Percentiles rank a stretch among this genome's conserved stretches.
Evolutionary conservation across 1,140 invertebrate species (phyloP).

Genomic region (Carposina sasakii): DNA sequence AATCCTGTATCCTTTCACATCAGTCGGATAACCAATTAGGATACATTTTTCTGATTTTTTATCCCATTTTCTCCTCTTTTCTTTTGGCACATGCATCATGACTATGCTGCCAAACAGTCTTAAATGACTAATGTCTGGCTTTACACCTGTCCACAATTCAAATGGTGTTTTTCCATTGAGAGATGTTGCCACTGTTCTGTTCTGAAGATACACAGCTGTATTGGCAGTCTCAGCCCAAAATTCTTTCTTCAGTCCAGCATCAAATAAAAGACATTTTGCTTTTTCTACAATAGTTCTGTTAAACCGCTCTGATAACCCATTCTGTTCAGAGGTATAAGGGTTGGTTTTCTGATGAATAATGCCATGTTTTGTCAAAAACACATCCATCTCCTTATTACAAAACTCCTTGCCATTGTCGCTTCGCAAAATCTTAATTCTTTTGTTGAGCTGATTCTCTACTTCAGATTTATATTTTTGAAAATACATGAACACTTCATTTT

Average conservation of each 20-base stretch:
- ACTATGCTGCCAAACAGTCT: slow-evolving; percentile 40
- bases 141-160: slow-evolving; percentile 39
- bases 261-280: too few relatives aligned
- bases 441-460: slow-evolving; percentile 40
- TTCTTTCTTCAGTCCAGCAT: too few relatives aligned
- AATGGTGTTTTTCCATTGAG: too few relatives aligned
- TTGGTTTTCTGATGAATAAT: slow-evolving; percentile 45
- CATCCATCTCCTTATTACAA: slow-evolving; percentile 25
- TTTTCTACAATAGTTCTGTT: slow-evolving; percentile 28
- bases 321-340: slow-evolving; percentile 63
- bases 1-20: slow-evolving; percentile 43
- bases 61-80: slow-evolving; percentile 31
- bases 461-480: slow-evolving; percentile 37
- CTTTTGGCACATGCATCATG: slow-evolving; percentile 28
- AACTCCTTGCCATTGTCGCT: slow-evolving; percentile 49
- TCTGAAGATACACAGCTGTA: slow-evolving; percentile 25
- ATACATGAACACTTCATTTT: slow-evolving; percentile 27
- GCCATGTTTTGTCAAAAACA: slow-evolving; percentile 22
- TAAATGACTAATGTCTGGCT: slow-evolving; percentile 40
- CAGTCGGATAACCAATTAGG: slow-evolving; percentile 43
- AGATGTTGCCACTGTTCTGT: slow-evolving; percentile 14
- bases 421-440: slow-evolving; percentile 39
- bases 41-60: slow-evolving; percentile 27
- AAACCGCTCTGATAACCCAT: slow-evolving; percentile 37
- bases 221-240: slow-evolving; percentile 55